These are phyloP conservation scores for Aphis craccivora DNA, from an alignment of 1,140 invertebrate genomes.

Conservation along the genomic window DNA sequence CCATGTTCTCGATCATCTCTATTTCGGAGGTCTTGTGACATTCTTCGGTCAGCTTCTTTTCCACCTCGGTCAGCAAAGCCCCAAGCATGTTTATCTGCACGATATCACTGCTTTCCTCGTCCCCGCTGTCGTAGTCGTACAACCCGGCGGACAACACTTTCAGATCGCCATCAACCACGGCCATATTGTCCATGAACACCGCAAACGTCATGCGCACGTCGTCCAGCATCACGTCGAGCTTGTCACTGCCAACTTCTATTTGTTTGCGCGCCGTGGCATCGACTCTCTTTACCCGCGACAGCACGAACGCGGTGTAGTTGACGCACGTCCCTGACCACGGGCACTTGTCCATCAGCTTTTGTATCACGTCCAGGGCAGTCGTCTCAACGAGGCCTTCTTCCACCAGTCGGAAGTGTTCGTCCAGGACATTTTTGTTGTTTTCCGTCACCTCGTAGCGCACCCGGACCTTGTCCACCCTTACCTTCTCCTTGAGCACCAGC, in stretches of 20 bases:
- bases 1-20: no score
- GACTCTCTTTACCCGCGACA: background rate
- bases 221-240: background rate
- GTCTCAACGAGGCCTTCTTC: accelerated
- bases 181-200: background rate
- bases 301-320: background rate
- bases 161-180: background rate
- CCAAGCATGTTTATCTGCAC: background rate
- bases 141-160: accelerated
- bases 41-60: accelerated
- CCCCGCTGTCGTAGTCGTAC: background rate
- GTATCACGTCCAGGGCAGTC: accelerated
- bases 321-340: background rate
- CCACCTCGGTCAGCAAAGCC: background rate
- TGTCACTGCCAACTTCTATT: background rate
- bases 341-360: background rate
- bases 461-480: background rate
- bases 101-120: background rate
- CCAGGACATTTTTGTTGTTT: no score
- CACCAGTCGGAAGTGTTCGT: background rate
- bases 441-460: no score
- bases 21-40: no score
- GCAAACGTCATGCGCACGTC: background rate
- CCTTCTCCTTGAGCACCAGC: background rate
- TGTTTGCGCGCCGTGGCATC: no score